Conservation (phyloP, 2,888 invertebrate species). For the Alcis repandata region DNA sequence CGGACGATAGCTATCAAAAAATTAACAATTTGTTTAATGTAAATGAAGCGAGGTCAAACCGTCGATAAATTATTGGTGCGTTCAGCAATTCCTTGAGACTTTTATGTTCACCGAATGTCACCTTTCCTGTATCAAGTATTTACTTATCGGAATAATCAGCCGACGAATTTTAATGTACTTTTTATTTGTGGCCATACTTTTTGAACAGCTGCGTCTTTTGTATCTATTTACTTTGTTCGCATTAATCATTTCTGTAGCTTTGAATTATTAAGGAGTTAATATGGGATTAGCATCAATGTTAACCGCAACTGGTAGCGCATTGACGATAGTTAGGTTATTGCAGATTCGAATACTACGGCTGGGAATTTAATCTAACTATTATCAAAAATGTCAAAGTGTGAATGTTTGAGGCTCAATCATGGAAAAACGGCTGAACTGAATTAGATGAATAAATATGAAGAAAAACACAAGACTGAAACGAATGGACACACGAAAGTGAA, state of each 20-base stretch:
- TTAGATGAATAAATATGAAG: too few species aligned
- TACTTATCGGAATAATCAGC: slow-evolving; percentile 77
- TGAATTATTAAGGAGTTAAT: not conserved
- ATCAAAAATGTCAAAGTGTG: too few species aligned
- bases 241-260: slow-evolving; percentile 3
- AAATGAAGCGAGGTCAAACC: slow-evolving; percentile 82
- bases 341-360: too few species aligned
- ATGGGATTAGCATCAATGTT: not conserved
- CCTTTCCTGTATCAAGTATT: slow-evolving; percentile 75
- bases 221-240: slow-evolving; percentile 6
- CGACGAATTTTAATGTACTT: slow-evolving; percentile 69
- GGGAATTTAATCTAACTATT: too few species aligned
- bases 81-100: slow-evolving; percentile 76
- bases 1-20: slow-evolving; percentile 85
- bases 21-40: slow-evolving; percentile 87
- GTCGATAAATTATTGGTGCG: slow-evolving; percentile 81
- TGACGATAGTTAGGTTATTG: too few species aligned
- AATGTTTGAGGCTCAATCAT: too few species aligned
- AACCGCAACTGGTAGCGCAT: too few species aligned
- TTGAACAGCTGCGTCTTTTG: slow-evolving; percentile 64
- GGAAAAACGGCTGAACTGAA: too few species aligned
- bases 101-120: slow-evolving; percentile 84
- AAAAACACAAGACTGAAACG: too few species aligned
- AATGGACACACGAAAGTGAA: too few species aligned
- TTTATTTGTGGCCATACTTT: slow-evolving; percentile 57